Evolutionary conservation across 2,888 invertebrate genomes (phyloP).

Genomic region (Beris morrisii): DNA sequence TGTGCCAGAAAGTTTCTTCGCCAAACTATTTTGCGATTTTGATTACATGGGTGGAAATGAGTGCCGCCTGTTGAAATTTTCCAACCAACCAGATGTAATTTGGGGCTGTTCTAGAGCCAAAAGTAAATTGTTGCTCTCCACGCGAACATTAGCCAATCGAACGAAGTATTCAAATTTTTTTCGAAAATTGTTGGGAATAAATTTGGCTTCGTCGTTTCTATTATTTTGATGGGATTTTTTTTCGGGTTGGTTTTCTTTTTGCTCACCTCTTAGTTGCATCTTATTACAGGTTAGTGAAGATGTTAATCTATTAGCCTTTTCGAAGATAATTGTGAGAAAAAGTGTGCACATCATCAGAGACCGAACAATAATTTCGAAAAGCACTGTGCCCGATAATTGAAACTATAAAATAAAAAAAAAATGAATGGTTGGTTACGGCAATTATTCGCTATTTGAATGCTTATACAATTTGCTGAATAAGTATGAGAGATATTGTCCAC

Average conservation of each 20-base stretch:
- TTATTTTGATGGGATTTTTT: not conserved
- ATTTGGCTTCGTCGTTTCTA: not conserved
- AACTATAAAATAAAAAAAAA: constrained; percentile 10
- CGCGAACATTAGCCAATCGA: not conserved
- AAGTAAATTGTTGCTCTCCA: no score
- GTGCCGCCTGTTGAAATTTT: no score
- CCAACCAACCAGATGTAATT: no score
- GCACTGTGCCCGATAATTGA: constrained; percentile 7
- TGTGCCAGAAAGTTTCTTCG: no score
- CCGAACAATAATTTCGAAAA: constrained; percentile 9
- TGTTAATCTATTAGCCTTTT: constrained; percentile 10
- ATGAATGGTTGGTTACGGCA: constrained; percentile 17
- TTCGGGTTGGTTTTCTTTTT: no score
- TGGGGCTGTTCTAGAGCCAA: no score
- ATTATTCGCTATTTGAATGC: constrained; percentile 17
- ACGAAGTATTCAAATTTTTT: not conserved
- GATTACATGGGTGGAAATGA: no score
- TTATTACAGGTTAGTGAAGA: not conserved
- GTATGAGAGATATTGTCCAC: no score
- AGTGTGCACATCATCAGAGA: constrained; percentile 5
- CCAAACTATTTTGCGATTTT: no score
- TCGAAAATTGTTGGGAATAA: not conserved
- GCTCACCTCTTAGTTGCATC: no score
- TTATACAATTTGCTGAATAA: constrained; percentile 17
- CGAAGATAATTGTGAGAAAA: constrained; percentile 16